phyloP scores from a whole-genome alignment of 1,140 invertebrate genomes.

The Doryteuthis pealeii region DNA sequence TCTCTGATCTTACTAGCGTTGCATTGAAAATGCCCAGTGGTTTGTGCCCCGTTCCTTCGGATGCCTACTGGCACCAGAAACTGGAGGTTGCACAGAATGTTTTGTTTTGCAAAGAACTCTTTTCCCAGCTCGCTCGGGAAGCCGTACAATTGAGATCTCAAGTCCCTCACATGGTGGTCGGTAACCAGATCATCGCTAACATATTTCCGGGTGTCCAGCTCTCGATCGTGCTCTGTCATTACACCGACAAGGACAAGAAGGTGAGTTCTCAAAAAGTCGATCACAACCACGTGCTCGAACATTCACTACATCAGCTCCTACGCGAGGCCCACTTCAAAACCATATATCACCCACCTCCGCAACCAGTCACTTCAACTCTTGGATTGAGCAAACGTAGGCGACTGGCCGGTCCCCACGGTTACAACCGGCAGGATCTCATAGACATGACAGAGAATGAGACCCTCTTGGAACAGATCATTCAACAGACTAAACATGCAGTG shows the following conservation, averaged over 20 bases:
- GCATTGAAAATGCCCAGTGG: conserved; percentile 59
- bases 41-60: conserved; percentile 65
- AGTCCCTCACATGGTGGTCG: conserved; percentile 94
- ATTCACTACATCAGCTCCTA: conserved; percentile 90
- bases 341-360: conserved; percentile 89
- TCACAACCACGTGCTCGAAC: conserved; percentile 94
- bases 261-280: conserved; percentile 67
- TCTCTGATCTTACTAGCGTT: conserved; percentile 59
- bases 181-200: conserved; percentile 94
- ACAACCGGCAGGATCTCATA: conserved; percentile 80
- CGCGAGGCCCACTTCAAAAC: conserved; percentile 90
- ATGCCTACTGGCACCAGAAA: conserved; percentile 91
- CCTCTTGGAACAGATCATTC: conserved; percentile 92
- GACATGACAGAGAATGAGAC: conserved; percentile 85
- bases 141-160: conserved; percentile 88
- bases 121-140: conserved; percentile 90
- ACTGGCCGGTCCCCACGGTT: conserved; percentile 85
- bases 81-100: conserved; percentile 96
- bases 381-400: conserved; percentile 87
- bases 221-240: conserved; percentile 67
- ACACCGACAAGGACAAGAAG: conserved; percentile 58
- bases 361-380: conserved; percentile 87
- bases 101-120: conserved; percentile 95
- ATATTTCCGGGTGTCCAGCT: conserved; percentile 88
- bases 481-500: conserved; percentile 93